A percentile compares a stretch with the other conserved stretches of the same genome.
These are phyloP conservation scores for Drosophila quadrilineata DNA, from an alignment of 1,140 invertebrate genomes.

Conservation along the genomic window DNA sequence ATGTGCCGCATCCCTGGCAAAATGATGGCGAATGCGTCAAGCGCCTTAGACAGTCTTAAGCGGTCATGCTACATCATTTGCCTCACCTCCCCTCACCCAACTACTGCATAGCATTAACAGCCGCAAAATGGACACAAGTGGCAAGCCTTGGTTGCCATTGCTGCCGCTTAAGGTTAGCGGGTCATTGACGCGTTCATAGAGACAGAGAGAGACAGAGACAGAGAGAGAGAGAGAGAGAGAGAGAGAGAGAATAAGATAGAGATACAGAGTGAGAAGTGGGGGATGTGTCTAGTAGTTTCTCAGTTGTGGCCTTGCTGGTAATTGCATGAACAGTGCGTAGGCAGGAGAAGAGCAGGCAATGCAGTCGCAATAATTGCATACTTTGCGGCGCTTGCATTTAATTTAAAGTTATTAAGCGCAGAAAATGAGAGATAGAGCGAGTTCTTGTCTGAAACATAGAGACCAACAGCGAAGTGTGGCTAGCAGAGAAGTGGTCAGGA, in stretches of 20 bases:
- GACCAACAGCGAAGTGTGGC: background rate
- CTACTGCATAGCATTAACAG: slow-evolving; percentile 23
- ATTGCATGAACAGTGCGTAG: slow-evolving; percentile 29
- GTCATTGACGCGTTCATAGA: slow-evolving; percentile 36
- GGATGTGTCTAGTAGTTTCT: no score
- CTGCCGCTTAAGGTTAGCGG: slow-evolving; percentile 14
- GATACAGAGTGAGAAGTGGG: background rate
- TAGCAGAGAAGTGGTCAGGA: no score
- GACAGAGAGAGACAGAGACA: no score
- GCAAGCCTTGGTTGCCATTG: background rate
- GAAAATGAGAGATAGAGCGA: background rate
- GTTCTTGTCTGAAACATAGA: background rate
- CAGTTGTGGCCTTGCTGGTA: slow-evolving; percentile 26
- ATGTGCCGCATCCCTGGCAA: slow-evolving; percentile 23
- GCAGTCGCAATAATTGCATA: slow-evolving; percentile 70
- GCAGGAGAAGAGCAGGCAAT: slow-evolving; percentile 19
- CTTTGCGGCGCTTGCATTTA: slow-evolving; percentile 66
- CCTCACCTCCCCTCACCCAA: background rate
- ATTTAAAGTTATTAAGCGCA: slow-evolving; percentile 68
- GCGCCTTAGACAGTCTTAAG: slow-evolving; percentile 22
- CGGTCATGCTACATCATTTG: background rate
- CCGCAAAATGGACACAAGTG: background rate
- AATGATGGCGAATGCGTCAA: slow-evolving; percentile 28
- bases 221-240: no score
- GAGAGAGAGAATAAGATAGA: background rate